Base-by-base conservation (phyloP, 2,797 vertebrate species). In the Podarcis siculus region DNA sequence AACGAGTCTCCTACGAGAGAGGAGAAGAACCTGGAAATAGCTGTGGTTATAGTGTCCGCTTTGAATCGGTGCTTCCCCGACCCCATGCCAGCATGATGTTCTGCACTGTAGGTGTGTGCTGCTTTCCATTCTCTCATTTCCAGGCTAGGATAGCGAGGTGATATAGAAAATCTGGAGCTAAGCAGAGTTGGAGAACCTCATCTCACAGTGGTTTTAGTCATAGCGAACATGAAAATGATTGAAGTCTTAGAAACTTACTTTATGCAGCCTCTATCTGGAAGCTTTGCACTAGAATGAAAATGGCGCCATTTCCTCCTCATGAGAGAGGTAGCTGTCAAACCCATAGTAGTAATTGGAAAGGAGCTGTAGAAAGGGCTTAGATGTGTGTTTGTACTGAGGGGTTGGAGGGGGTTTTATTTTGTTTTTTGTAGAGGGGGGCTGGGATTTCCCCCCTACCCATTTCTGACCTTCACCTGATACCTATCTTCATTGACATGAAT, bases 31-130 rank as follows among this genome's bases (percentile, higher is more conserved):
- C 98, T 1, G 99, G 99, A 32, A 98, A 98, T 87, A 99, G 98
- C 97, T 99, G 99, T 83, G 99, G 99, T 5, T 99, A 99, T 95
- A 99, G 99, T 1, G 99, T 99, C 71, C 98, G 99, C 0, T 99
- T 99, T 12, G 99, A 99, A 93, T 99, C 99, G 0, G 85, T 98
- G 87, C 97, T 99, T 8, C 99, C 99, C 4, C 98, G 98, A 0
- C 98, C 99, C 0, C 98, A 99, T 17, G 98, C 98, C 95, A 99
- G 98, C 77, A 79, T 99, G 45, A 92, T 99, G 73, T 99, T 99
- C 97, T 99, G 99, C 96, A 99, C 99, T 27, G 98, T 99, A 3
- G 99, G 98, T 99, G 94, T 30, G 97, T 96, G 82, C 80, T 73
- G 3, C 3, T 76, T 81, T 86, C 55, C 66, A 1, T 42, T 4